Base-by-base conservation (phyloP, 2,113 vertebrate genomes). In the Apteryx owenii region DNA sequence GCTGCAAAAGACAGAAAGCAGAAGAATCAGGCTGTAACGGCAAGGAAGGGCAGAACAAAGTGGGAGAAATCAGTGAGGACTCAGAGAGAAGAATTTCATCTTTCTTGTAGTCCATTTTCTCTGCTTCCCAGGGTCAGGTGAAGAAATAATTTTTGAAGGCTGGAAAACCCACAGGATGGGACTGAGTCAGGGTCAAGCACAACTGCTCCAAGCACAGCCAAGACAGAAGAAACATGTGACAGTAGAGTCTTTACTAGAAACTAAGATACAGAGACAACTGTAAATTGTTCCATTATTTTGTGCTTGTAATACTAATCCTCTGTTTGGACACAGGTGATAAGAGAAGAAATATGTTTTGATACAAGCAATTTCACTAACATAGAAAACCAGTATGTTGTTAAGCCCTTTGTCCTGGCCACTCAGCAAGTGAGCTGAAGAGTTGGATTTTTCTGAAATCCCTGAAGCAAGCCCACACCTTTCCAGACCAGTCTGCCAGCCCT, bases 391-490 rank as follows among this genome's bases (percentile, higher is more conserved):
- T 4, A 11, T 13, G 19, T 20, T 87, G 36, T 23, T 51, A 75
- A 87, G 44, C 54, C 16, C 75, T 38, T 72, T 61, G 53, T 50
- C 29, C 62, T 29, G 4, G 4, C 4, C 58, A 8, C 40, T 53
- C 75, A 8, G 25, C 36, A 33, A 31, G 3, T 4, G 7, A 81
- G 56, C 9, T 0, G 2, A 50, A 16, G 22, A 79, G 10, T 0
- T 29, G n/a, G 12, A 5, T 1, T 68, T 70, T 33, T 7, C 82
- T 20, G 7, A 54, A 95, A 86, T 16, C 50, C 13, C 46, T 81
- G 9, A 31, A 60, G 54, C 2, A 13, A 91, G 25, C 4, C 56
- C 12, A 60, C 65, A 46, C 14, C 61, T 62, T 18, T 44, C 28
- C 51, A 76, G 46, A 42, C 4, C 13, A 61, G 28, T 25, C 31